Conservation (phyloP, 1,140 invertebrate species). For the Aphis craccivora region DNA sequence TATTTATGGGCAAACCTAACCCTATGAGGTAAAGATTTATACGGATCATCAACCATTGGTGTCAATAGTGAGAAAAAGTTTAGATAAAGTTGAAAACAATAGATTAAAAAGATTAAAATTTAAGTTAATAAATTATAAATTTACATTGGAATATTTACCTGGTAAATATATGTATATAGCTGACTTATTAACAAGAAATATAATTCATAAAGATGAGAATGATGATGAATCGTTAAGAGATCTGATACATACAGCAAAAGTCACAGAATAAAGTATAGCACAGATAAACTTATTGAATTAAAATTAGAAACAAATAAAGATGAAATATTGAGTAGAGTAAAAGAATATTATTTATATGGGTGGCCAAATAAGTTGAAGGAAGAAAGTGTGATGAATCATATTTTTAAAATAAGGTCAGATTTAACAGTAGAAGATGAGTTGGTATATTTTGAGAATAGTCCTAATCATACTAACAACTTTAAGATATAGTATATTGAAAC, state of each 20-base stretch:
- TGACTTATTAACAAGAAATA: slow-evolving; percentile 10
- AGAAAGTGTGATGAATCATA: not conserved
- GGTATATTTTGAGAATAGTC: slow-evolving; percentile 22
- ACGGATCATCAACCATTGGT: slow-evolving; percentile 33
- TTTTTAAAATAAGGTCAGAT: not conserved
- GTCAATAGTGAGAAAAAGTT: not conserved
- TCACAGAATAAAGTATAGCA: too few species aligned
- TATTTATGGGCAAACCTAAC: not conserved
- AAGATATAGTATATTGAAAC: not conserved
- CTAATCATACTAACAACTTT: not conserved
- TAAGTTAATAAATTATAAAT: not conserved
- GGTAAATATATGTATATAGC: slow-evolving; percentile 1
- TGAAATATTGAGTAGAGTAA: not conserved
- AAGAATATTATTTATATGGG: not conserved
- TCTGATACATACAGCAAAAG: not conserved
- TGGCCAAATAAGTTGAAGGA: slow-evolving; percentile 4
- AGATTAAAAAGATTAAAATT: slow-evolving; percentile 13
- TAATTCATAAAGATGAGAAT: not conserved
- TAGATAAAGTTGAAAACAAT: slow-evolving; percentile 31
- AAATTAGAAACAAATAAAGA: too few species aligned
- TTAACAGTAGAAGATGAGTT: not conserved
- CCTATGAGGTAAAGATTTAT: not conserved
- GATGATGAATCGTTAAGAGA: not conserved
- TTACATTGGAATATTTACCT: not conserved
- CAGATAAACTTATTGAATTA: too few species aligned